phyloP scores from a whole-genome alignment of 92 coral and sea anemone genomes.

The Palythoa caribaeorum region DNA sequence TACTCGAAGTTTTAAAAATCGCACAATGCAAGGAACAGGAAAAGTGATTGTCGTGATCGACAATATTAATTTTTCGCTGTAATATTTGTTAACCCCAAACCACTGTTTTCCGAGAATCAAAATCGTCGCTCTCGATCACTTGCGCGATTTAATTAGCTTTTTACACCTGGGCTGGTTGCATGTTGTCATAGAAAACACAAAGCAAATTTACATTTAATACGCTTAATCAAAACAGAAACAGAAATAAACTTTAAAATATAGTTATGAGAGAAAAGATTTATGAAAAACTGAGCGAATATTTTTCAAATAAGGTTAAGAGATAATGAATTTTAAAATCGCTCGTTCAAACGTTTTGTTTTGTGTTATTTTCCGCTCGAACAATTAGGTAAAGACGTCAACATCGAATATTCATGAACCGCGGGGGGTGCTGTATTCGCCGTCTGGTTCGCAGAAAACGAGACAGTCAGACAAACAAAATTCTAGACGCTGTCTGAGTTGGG shows the following conservation, averaged over 20 bases:
- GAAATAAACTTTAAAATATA: neutral
- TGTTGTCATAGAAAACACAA: neutral
- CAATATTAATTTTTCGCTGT: neutral
- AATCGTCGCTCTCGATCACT: neutral
- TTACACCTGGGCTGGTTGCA: neutral
- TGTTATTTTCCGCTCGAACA: conserved; percentile 13
- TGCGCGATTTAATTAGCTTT: neutral
- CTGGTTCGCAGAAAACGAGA: conserved; percentile 54
- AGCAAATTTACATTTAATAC: neutral
- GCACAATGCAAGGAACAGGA: neutral
- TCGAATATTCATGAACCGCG: conserved; percentile 43
- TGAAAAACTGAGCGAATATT: neutral
- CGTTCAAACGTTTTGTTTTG: neutral
- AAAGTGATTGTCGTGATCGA: neutral
- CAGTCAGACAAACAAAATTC: conserved; percentile 55
- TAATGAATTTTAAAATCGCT: neutral
- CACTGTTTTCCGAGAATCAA: neutral
- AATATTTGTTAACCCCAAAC: neutral
- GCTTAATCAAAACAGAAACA: neutral
- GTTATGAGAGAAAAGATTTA: neutral
- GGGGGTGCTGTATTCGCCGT: conserved; percentile 45
- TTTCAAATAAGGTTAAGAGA: neutral
- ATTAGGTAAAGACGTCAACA: conserved; percentile 9
- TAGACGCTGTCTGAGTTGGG: conserved; percentile 52
- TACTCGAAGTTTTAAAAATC: neutral